A percentile compares a stretch with the other conserved stretches of the same genome.
Evolutionary conservation across 2,888 invertebrate genomes (phyloP).

Genomic region (Crematogaster levior): DNA sequence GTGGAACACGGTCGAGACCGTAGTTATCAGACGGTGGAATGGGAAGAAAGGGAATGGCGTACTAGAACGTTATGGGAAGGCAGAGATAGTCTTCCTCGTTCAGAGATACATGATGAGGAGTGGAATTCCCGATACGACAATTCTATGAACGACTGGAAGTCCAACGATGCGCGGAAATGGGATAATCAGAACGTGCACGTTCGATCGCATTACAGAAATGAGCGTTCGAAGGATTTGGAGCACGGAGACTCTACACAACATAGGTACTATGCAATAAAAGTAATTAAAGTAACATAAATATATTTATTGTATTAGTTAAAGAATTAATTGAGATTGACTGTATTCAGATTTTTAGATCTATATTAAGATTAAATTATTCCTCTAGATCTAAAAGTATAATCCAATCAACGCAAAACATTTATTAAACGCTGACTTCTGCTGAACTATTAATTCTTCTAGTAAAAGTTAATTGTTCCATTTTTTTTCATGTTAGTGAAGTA

Average conservation of each 20-base stretch:
- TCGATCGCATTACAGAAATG: slow-evolving; percentile 81
- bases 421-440: too few relatives aligned
- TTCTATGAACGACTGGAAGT: slow-evolving; percentile 83
- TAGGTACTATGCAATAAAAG: slow-evolving; percentile 45
- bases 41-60: slow-evolving; percentile 84
- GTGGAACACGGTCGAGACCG: slow-evolving; percentile 81
- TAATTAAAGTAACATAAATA: neutral
- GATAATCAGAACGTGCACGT: slow-evolving; percentile 82
- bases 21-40: slow-evolving; percentile 78
- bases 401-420: too few relatives aligned
- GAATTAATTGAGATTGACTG: slow-evolving; percentile 12
- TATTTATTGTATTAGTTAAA: neutral
- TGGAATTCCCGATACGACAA: slow-evolving; percentile 82
- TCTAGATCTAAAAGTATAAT: too few relatives aligned
- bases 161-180: slow-evolving; percentile 83
- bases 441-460: too few relatives aligned
- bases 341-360: too few relatives aligned
- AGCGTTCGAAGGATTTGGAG: slow-evolving; percentile 83
- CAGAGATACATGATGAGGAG: slow-evolving; percentile 84
- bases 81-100: slow-evolving; percentile 82
- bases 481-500: too few relatives aligned
- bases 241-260: slow-evolving; percentile 67
- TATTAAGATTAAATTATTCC: too few relatives aligned
- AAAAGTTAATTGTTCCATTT: too few relatives aligned
- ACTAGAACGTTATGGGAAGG: slow-evolving; percentile 82